Base-by-base conservation (phyloP, 2,113 vertebrate genomes). In the Oenanthe melanoleuca region DNA sequence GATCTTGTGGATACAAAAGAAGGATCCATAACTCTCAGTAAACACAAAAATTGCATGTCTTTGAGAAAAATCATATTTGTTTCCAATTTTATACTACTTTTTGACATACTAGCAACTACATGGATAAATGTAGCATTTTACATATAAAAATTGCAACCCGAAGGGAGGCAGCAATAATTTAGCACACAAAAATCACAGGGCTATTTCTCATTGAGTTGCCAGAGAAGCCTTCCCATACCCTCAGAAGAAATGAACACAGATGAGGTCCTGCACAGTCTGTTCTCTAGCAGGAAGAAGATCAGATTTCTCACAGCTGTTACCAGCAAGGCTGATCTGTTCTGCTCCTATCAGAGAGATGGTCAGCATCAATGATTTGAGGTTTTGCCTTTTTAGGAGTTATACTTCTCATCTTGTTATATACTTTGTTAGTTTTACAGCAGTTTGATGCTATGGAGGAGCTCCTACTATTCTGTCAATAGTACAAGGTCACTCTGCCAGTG, bases 161-260 rank as follows among this genome's bases (percentile, higher is more conserved):
- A 59, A 96, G 24, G 47, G 44, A 89, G 9, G 8, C 15, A 59
- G 38, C 34, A 87, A 71, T 71, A 84, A 71, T 78, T 92, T 74
- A 89, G 69, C 61, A 78, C 50, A 56, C 38, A 74, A 91, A 84
- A 86, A 50, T 1, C 33, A 38, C 37, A 42, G 26, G 40, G 17
- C 10, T 78, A 44, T 83, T 93, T 93, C 64, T 93, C 64, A 90
- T 4, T 83, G 77, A 88, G 17, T 74, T 92, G 77, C 44, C 47
- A 88, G 34, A 83, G 69, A 66, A 94, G 56, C 38, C 47, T 57
- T 88, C 33, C 70, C 59, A 55, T 80, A 67, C 33, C 55, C 82
- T 86, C 67, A 83, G 38, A 92, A 94, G 75, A 95, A 95, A 93
- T 24, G 21, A 70, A 93, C 86, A 59, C 60, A 92, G 64, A 95